Evolutionary conservation across 2,888 invertebrate species (phyloP), one percentile per base, ranked within the genome.

Genomic region (Leucophora obtusa): DNA sequence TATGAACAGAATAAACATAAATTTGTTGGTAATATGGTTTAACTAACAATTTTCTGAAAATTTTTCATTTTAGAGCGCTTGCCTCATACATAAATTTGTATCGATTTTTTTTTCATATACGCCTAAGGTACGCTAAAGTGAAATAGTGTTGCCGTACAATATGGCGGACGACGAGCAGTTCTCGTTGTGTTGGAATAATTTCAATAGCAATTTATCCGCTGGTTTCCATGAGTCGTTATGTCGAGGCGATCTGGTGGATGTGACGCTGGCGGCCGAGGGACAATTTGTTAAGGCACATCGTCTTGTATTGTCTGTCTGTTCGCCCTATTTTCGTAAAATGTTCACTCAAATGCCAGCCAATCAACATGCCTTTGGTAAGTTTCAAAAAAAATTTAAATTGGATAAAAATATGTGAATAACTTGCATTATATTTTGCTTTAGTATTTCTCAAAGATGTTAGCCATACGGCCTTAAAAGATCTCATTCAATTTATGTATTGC

Each of bases 181-280:
- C 91, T 94, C 94, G 90, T 91, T 94, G 91, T 93, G 94, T 91
- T 94, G 94, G 94, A 94, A 94, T 91, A 94, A 94, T 91, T 94
- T 94, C 91, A 94, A 93, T 91, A 93, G 93, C 83, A 94, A 94
- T 87, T 92, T 94, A 91, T 93, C 94, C 82, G 93, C 93, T 89
- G 94, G 94, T 86, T 94, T 94, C 89, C 94, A 94, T 86, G 93
- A 93, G 89, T 92, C 94, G 88, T 90, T 94, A 90, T 93, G 93
- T 88, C 93, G 93, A 89, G 94, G 93, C 83, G 93, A 93, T 89
- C 90, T 94, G 86, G 94, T 94, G 84, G 94, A 94, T 85, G 94
- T 94, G 77, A 94, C 94, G 43, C 90, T 94, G 87, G 94, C 94
- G 86, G 94, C 94, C 86, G 94, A 94, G 89, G 94, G 94, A 87